Percentiles rank a stretch among this genome's conserved stretches.
Evolutionary conservation across 2,113 vertebrate species (phyloP).

Genomic region (Varanus komodoensis): DNA sequence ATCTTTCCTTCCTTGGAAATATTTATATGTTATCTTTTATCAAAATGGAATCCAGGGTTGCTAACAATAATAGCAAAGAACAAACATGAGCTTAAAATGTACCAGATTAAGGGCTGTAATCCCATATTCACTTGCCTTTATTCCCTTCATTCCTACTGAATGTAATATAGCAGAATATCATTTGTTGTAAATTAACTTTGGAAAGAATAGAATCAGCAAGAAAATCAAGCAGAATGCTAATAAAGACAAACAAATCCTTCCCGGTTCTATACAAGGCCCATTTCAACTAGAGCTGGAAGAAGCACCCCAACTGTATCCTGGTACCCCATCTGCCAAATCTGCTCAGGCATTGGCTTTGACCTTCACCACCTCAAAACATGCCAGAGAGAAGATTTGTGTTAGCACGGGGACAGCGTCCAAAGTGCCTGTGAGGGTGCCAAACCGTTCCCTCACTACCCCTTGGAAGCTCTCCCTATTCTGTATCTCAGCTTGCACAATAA

Average conservation of each 20-base stretch:
- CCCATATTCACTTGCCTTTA: neutral
- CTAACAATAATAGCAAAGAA: neutral
- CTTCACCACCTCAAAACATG: constrained; percentile 36
- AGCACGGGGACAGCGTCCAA: constrained; percentile 83
- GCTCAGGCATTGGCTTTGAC: rapidly evolving
- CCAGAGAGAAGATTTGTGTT: constrained; percentile 96
- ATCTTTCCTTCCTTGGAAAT: neutral
- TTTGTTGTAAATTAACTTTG: neutral
- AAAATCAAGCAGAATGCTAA: neutral
- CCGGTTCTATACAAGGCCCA: neutral
- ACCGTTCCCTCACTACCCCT: too few species aligned
- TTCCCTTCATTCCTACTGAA: too few species aligned
- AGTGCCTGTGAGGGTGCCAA: constrained; percentile 81
- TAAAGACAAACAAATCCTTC: neutral
- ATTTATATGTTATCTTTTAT: neutral
- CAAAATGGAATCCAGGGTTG: neutral
- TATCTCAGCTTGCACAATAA: neutral
- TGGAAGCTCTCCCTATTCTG: neutral
- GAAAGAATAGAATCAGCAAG: neutral
- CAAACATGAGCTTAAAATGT: neutral
- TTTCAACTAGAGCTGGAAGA: neutral
- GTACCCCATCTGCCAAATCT: neutral
- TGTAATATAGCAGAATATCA: too few species aligned
- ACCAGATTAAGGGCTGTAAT: neutral
- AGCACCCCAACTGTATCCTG: neutral